Conservation (phyloP, 2,113 vertebrate genomes). For the Antennarius striatus region DNA sequence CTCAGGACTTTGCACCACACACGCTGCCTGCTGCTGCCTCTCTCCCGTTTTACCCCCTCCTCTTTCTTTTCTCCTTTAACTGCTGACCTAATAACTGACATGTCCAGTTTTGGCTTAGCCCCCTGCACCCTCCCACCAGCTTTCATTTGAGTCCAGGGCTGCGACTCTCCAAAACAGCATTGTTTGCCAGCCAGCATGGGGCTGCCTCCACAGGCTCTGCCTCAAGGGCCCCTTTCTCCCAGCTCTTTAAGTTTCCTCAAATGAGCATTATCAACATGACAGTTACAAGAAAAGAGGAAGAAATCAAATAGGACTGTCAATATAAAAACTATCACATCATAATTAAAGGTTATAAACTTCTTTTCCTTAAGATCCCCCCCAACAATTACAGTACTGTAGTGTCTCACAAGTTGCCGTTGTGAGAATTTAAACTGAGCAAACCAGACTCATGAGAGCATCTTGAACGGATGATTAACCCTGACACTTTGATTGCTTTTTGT, state of each 20-base stretch:
- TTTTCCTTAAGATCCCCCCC: slow-evolving; percentile 13
- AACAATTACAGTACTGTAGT: neutral
- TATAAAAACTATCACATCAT: slow-evolving; percentile 70
- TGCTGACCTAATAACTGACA: slow-evolving; percentile 76
- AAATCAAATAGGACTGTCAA: slow-evolving; percentile 56
- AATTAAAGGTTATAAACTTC: slow-evolving; percentile 21
- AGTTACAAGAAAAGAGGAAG: slow-evolving; percentile 70
- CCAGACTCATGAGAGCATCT: slow-evolving; percentile 16
- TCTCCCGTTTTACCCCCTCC: slow-evolving; percentile 1
- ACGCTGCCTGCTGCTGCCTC: slow-evolving; percentile 30
- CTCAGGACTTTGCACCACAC: slow-evolving; percentile 42
- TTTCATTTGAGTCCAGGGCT: slow-evolving; percentile 70
- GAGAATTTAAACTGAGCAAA: slow-evolving; percentile 34
- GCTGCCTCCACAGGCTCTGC: slow-evolving; percentile 63
- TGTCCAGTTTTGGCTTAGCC: slow-evolving; percentile 66
- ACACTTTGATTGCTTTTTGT: slow-evolving; percentile 44
- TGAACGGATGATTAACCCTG: slow-evolving; percentile 19
- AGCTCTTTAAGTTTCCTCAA: slow-evolving; percentile 68
- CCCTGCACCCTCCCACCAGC: slow-evolving; percentile 52
- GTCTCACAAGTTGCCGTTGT: slow-evolving; percentile 26
- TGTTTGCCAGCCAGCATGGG: slow-evolving; percentile 81
- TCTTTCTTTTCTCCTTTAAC: slow-evolving; percentile 28
- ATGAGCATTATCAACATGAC: slow-evolving; percentile 70
- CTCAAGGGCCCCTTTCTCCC: slow-evolving; percentile 56
- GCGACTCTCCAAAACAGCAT: slow-evolving; percentile 75